Base-by-base conservation (phyloP, 2,113 vertebrate genomes). In the Lethenteron camtschaticum region DNA sequence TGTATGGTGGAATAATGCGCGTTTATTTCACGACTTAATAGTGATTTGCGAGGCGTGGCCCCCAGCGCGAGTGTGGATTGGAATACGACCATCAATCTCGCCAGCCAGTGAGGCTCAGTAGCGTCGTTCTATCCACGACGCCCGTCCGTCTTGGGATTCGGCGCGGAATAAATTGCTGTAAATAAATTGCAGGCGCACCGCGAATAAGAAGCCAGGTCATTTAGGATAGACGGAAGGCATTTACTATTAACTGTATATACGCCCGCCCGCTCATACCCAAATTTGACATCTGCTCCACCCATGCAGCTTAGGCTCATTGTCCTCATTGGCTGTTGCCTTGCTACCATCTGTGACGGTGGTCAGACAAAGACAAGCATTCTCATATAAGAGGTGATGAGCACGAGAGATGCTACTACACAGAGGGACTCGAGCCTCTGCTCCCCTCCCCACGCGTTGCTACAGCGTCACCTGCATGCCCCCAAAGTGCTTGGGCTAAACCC, bases 231-330 rank as follows among this genome's bases (percentile, higher is more conserved):
- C 63, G n/a, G 9, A 16, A 8, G 10, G n/a, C 63, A 8, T 16
- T 24, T 16, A n/a, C 63, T 66, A n/a, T 24, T n/a, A 66, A 66
- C 63, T 24, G n/a, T 24, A n/a, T 66, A n/a, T 10, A n/a, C n/a
- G n/a, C 63, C 10, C 63, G 24, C 63, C 63, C 24, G n/a, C 63
- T 66, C 63, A 66, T 66, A n/a, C 63, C 24, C n/a, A 24, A 16
- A 66, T n/a, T 16, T 66, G 63, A 66, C 63, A 66, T 66, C 63
- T 66, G 63, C 63, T 66, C 63, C 63, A 66, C 63, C 63, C n/a
- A 24, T 24, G 24, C n/a, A 24, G 9, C 63, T 66, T n/a, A 24
- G 63, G n/a, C n/a, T n/a, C 63, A 10, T n/a, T 66, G 24, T 10
- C 63, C 63, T 66, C 63, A 66, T 66, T 66, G 63, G 63, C 63